A percentile compares a stretch with the other conserved stretches of the same genome.
Conservation (phyloP, 2,113 vertebrate species). For the Nothoprocta pentlandii region DNA sequence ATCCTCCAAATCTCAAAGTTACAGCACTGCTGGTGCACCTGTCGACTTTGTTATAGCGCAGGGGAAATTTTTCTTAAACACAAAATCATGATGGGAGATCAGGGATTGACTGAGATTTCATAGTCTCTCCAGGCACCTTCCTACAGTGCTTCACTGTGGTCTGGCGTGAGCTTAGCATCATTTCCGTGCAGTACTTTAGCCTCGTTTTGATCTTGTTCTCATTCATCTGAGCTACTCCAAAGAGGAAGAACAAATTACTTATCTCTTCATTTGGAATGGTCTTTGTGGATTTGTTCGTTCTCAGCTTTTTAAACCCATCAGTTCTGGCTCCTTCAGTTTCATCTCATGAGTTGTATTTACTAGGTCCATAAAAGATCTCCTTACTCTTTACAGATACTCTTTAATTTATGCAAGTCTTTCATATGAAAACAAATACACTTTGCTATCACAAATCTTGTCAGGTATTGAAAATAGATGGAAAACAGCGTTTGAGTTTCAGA, state of each 20-base stretch:
- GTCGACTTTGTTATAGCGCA: accelerated
- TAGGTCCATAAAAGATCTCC: neutral
- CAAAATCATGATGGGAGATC: neutral
- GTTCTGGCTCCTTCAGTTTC: neutral
- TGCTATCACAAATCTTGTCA: neutral
- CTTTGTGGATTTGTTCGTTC: neutral
- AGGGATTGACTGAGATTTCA: neutral
- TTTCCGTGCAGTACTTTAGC: neutral
- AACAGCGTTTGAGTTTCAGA: neutral
- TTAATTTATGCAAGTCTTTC: neutral
- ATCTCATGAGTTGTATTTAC: neutral
- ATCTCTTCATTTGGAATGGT: neutral
- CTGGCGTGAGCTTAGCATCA: neutral
- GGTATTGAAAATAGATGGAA: neutral
- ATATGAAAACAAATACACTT: neutral
- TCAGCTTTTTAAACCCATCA: neutral
- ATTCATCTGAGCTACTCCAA: neutral
- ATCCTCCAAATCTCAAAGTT: neutral
- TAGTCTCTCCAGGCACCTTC: neutral
- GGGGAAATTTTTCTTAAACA: neutral
- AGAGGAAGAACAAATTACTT: neutral
- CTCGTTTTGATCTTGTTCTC: neutral
- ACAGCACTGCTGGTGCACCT: neutral
- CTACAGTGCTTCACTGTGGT: neutral
- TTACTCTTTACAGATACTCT: neutral